These are phyloP conservation scores for Polypedilum vanderplanki DNA, from an alignment of 1,140 invertebrate genomes.

Conservation along the genomic window DNA sequence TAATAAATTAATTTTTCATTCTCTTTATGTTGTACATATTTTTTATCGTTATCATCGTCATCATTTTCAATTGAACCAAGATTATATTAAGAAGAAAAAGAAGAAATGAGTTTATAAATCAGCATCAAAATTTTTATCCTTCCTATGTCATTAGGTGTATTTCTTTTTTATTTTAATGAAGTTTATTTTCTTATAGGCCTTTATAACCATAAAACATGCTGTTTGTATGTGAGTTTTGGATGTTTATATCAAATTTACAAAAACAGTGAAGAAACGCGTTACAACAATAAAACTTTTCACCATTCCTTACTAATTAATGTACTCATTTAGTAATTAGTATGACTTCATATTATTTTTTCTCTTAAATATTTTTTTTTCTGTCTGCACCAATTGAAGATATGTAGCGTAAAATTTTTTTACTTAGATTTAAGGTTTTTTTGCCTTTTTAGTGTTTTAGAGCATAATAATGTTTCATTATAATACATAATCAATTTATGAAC, in stretches of 20 bases:
- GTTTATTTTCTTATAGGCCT: background rate
- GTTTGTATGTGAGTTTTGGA: background rate
- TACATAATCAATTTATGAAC: too few relatives aligned
- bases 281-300: background rate
- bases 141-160: too few relatives aligned
- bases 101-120: too few relatives aligned
- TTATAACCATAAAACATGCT: background rate
- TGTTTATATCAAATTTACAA: background rate
- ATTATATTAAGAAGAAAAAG: too few relatives aligned
- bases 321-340: background rate
- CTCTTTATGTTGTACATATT: too few relatives aligned
- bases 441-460: background rate
- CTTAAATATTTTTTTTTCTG: background rate
- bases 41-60: too few relatives aligned
- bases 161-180: too few relatives aligned
- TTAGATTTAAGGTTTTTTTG: background rate
- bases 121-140: too few relatives aligned
- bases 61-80: too few relatives aligned
- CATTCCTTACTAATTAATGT: background rate
- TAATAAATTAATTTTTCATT: too few relatives aligned
- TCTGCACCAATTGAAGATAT: constrained; percentile 28
- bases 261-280: background rate
- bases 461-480: too few relatives aligned
- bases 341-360: background rate
- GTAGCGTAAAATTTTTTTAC: constrained; percentile 5